Evolutionary conservation across 2,113 vertebrate species (phyloP).

Genomic region (Raja brachyura): DNA sequence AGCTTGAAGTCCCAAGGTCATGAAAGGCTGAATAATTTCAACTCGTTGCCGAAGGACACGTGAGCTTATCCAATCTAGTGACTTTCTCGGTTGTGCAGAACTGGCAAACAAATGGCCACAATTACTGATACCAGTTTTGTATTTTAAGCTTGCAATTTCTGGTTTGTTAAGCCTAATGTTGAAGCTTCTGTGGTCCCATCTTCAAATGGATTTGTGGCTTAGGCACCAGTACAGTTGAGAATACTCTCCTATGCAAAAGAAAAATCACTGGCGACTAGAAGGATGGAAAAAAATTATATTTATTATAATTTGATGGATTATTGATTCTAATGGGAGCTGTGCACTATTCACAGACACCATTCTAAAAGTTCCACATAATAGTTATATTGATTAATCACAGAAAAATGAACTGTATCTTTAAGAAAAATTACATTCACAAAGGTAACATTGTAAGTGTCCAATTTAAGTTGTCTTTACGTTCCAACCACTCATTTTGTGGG

Average conservation of each 20-base stretch:
- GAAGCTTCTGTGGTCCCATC: not conserved
- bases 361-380: not conserved
- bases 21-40: not conserved
- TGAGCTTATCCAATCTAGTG: not conserved
- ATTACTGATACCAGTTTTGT: not conserved
- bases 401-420: not conserved
- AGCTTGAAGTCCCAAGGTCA: not conserved
- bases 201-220: not conserved
- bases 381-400: not conserved
- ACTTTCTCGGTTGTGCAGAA: not conserved
- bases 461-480: not conserved
- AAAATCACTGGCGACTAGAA: not conserved
- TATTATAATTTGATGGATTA: not conserved
- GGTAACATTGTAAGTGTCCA: not conserved
- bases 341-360: conserved; percentile 13
- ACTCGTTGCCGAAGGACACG: not conserved
- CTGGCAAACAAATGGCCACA: not conserved
- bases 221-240: not conserved
- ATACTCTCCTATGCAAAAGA: not conserved
- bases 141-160: not conserved
- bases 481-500: not conserved
- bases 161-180: not conserved
- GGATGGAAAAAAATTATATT: not conserved
- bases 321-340: not conserved
- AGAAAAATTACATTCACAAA: not conserved